phyloP scores from a whole-genome alignment of 35 echinoderm and acorn worm genomes.

The Acanthaster planci region DNA sequence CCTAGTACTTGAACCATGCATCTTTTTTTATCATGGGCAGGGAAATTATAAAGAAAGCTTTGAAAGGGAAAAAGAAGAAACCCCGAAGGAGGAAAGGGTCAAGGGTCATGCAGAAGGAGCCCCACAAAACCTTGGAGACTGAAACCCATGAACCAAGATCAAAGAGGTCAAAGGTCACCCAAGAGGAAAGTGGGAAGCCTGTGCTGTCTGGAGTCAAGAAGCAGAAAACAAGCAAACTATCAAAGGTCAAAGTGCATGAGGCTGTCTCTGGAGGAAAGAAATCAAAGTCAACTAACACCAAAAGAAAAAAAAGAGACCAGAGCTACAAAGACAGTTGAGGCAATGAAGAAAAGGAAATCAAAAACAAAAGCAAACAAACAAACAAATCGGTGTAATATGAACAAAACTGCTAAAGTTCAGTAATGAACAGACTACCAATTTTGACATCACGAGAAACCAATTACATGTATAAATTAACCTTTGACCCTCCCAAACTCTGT shows the following conservation, averaged over 20 bases:
- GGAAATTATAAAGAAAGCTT: slow-evolving; percentile 6
- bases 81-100: background rate
- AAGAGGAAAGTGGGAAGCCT: background rate
- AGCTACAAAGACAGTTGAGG: background rate
- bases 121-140: background rate
- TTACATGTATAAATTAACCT: too few relatives aligned
- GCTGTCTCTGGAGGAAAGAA: background rate
- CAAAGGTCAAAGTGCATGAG: slow-evolving; percentile 1
- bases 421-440: too few relatives aligned
- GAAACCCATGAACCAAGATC: background rate
- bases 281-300: background rate
- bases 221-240: background rate
- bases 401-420: too few relatives aligned
- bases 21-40: background rate
- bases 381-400: background rate
- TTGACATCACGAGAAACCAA: too few relatives aligned
- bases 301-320: background rate
- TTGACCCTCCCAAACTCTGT: too few relatives aligned
- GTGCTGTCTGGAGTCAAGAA: background rate
- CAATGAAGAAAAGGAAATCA: background rate
- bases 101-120: background rate
- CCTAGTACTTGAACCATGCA: too few relatives aligned
- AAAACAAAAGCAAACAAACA: background rate
- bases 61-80: background rate
- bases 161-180: too few relatives aligned